A percentile compares a stretch with the other conserved stretches of the same genome.
Evolutionary conservation across 2,888 invertebrate species (phyloP).

Genomic region (Tiliacea citrago): DNA sequence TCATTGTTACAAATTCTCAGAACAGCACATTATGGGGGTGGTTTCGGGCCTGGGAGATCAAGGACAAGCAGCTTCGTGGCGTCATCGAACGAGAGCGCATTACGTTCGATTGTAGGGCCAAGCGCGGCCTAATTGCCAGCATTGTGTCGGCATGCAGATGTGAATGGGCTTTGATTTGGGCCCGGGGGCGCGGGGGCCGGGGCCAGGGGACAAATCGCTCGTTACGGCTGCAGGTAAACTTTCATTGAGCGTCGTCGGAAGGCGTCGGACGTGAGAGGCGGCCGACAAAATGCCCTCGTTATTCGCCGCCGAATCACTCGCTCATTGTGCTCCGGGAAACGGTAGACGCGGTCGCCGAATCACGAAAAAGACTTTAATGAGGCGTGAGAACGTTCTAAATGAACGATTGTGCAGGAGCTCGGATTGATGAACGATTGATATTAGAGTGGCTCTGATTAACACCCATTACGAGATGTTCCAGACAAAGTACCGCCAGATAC

Average conservation of each 20-base stretch:
- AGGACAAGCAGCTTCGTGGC: slow-evolving; percentile 71
- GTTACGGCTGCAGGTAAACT: slow-evolving; percentile 91
- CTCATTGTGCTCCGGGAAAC: slow-evolving; percentile 90
- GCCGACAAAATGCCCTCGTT: slow-evolving; percentile 91
- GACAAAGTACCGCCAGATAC: slow-evolving; percentile 55
- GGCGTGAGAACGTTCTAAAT: slow-evolving; percentile 90
- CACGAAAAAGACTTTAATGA: slow-evolving; percentile 90
- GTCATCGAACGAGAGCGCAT: slow-evolving; percentile 88
- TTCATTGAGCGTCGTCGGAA: slow-evolving; percentile 91
- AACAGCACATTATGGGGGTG: slow-evolving; percentile 48
- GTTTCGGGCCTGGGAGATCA: slow-evolving; percentile 58
- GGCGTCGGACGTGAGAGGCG: slow-evolving; percentile 91
- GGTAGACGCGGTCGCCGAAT: slow-evolving; percentile 90
- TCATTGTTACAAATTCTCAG: slow-evolving; percentile 46
- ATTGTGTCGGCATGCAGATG: slow-evolving; percentile 91
- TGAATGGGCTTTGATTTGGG: slow-evolving; percentile 91
- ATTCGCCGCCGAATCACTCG: slow-evolving; percentile 91
- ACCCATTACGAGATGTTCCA: slow-evolving; percentile 74
- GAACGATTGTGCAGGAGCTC: slow-evolving; percentile 87
- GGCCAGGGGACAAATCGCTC: slow-evolving; percentile 90
- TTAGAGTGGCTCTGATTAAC: slow-evolving; percentile 84
- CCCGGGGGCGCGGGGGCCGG: slow-evolving; percentile 82
- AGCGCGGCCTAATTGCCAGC: slow-evolving; percentile 90
- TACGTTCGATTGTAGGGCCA: slow-evolving; percentile 90
- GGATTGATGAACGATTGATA: slow-evolving; percentile 88